Conservation (phyloP, 2,888 invertebrate species). For the Hemistola chrysoprasaria region DNA sequence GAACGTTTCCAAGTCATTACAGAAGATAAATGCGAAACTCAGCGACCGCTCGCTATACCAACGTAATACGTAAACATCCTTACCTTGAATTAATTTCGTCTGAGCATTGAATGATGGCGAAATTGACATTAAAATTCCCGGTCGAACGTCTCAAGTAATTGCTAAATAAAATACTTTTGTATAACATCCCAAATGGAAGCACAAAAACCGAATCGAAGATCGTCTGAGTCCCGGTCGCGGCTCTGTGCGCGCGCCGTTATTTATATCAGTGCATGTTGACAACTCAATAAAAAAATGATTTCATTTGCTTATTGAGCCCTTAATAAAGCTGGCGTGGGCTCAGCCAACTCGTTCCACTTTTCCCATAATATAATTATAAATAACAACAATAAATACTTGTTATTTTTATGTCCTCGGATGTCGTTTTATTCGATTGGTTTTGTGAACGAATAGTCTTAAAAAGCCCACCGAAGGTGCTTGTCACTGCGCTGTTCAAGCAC, state of each 20-base stretch:
- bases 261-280: conserved; percentile 78
- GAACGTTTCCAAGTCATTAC: conserved; percentile 72
- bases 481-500: conserved; percentile 22
- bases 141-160: conserved; percentile 79
- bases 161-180: conserved; percentile 80
- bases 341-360: conserved; percentile 57
- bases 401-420: conserved; percentile 50
- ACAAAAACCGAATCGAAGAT: conserved; percentile 64
- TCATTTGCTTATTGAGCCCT: conserved; percentile 81
- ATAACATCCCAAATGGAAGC: conserved; percentile 73
- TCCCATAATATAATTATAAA: conserved; percentile 64
- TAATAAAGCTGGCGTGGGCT: conserved; percentile 69
- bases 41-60: conserved; percentile 40
- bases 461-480: conserved; percentile 67
- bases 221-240: conserved; percentile 37
- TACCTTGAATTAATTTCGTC: conserved; percentile 72
- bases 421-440: conserved; percentile 45
- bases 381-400: conserved; percentile 70
- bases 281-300: conserved; percentile 82
- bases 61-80: conserved; percentile 47
- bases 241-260: conserved; percentile 61
- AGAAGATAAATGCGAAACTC: conserved; percentile 62
- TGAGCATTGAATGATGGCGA: conserved; percentile 77
- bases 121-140: conserved; percentile 79
- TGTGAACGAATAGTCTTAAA: conserved; percentile 17